phyloP scores from a whole-genome alignment of 2,888 invertebrate species.

The Platycheirus rosarum region DNA sequence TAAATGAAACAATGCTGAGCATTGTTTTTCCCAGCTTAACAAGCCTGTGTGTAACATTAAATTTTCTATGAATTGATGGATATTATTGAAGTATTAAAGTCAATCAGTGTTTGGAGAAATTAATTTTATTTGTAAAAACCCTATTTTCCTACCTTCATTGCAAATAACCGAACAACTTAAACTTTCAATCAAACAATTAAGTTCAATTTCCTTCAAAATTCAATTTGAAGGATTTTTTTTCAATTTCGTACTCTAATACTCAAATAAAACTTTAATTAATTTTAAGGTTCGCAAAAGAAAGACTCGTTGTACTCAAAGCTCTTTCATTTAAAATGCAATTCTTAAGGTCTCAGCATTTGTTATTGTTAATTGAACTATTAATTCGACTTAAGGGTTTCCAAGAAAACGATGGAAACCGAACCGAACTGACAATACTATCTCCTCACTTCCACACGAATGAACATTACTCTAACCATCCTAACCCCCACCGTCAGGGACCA shows the following conservation, averaged over 20 bases:
- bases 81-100: no score
- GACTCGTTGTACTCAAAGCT: neutral
- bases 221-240: neutral
- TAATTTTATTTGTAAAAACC: no score
- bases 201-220: neutral
- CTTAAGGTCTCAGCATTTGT: constrained; percentile 4
- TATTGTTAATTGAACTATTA: constrained; percentile 34
- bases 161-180: no score
- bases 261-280: neutral
- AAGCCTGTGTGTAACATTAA: no score
- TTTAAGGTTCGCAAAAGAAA: no score
- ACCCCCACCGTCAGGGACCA: neutral
- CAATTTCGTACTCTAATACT: no score
- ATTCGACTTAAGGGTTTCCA: constrained; percentile 20
- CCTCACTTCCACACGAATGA: constrained; percentile 55
- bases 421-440: constrained; percentile 4
- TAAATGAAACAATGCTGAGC: no score
- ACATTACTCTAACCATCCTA: constrained; percentile 30
- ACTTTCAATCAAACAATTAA: no score
- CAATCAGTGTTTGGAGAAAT: no score
- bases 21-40: no score
- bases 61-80: no score
- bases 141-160: no score
- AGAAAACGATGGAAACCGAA: neutral
- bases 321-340: constrained; percentile 12